These are phyloP conservation scores for Cercocebus atys DNA, from an alignment of 2,113 vertebrate genomes.

Conservation along the genomic window DNA sequence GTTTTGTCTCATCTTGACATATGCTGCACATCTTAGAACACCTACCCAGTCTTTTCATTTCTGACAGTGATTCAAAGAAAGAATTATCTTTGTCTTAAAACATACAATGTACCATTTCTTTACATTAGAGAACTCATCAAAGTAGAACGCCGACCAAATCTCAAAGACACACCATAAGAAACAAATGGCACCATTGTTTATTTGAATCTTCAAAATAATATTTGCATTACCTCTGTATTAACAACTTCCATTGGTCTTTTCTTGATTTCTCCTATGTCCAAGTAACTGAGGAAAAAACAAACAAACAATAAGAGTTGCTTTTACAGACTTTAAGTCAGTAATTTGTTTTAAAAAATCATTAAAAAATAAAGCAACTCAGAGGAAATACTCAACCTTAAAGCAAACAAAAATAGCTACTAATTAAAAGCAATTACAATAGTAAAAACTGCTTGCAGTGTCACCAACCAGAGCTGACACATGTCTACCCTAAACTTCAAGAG, in stretches of 20 bases:
- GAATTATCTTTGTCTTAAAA: not conserved
- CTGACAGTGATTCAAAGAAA: not conserved
- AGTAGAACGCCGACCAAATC: not conserved
- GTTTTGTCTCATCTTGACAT: not conserved
- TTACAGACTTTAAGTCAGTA: not conserved
- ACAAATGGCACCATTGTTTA: not conserved
- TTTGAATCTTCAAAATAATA: not conserved
- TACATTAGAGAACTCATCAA: not conserved
- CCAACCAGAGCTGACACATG: not conserved
- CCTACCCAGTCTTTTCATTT: not conserved
- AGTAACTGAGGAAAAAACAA: conserved; percentile 87
- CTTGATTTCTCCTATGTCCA: conserved; percentile 92
- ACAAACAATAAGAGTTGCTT: conserved; percentile 22
- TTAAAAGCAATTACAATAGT: not conserved
- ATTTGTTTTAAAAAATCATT: not conserved
- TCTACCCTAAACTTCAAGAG: not conserved
- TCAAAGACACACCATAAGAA: not conserved
- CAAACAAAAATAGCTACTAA: not conserved
- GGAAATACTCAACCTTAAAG: not conserved
- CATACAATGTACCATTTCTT: not conserved
- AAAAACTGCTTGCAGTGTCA: not conserved
- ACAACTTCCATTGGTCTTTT: conserved; percentile 87
- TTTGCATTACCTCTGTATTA: conserved; percentile 86
- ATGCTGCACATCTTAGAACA: not conserved
- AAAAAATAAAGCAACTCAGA: not conserved